Evolutionary conservation across 2,888 invertebrate genomes (phyloP), one percentile per base, ranked within the genome.

Genomic region (Synanthedon andrenaeformis): DNA sequence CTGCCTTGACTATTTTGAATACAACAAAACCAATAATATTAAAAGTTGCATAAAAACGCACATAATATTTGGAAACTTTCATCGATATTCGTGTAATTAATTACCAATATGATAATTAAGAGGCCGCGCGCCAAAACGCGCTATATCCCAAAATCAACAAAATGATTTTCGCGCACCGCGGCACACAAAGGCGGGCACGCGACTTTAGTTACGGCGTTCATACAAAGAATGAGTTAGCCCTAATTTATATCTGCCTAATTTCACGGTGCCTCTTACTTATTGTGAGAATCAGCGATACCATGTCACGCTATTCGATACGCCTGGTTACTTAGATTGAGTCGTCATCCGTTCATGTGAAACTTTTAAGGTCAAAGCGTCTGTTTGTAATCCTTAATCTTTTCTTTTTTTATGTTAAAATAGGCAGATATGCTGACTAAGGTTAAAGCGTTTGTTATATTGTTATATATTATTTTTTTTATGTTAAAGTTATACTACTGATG

Each of bases 201-300:
- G 84, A 80, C 83, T 55, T 57, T 55, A 73, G 79, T 71, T 74
- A 80, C 76, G 79, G 76, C 66, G 70, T 60, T 76, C 66, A 67
- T 58, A 60, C 68, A 58, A 66, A 72, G 70, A 76, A 74, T 75
- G 72, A 75, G 66, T 72, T 73, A 69, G 81, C 82, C 81, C 79
- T 83, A 78, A 84, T 79, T 83, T 72, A 74, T 76, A 72, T 72
- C 64, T 70, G 65, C 62, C 78, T 83, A 79, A 86, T 87, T 87
- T 87, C 82, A 86, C 81, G 85, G 70, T 74, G 68, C 74, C 74
- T 82, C 78, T 74, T 82, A 75, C 66, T 74, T 72, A 82, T 85
- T 85, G 86, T 84, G 74, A 71, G 77, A 79, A 75, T 73, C 72
- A 53, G 78, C 75, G 74, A 81, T 78, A 70, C 79, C 69, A 72